These are phyloP conservation scores for Meganola albula DNA, from an alignment of 2,888 invertebrate genomes.

Conservation along the genomic window DNA sequence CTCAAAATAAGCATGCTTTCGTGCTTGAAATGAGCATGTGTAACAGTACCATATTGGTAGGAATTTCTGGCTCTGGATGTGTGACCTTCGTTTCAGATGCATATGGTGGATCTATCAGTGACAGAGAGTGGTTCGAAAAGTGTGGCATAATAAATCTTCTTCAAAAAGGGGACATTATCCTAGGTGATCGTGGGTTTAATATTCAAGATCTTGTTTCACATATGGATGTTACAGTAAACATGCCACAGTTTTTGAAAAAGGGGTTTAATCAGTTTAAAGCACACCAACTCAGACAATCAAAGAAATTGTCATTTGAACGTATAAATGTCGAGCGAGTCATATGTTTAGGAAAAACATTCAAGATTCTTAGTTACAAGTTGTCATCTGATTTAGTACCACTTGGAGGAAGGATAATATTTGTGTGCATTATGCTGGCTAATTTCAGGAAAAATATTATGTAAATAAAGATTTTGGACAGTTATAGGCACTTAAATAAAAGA, in stretches of 20 bases:
- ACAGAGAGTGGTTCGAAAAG: too few relatives aligned
- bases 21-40: conserved; percentile 1
- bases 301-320: conserved; percentile 7
- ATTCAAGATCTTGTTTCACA: conserved; percentile 8
- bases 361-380: conserved; percentile 9
- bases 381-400: conserved; percentile 2
- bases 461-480: background rate
- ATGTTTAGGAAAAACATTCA: conserved; percentile 2
- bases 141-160: too few relatives aligned
- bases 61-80: too few relatives aligned
- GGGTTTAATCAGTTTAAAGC: conserved; percentile 5
- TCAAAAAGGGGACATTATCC: conserved; percentile 7
- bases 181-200: conserved; percentile 10
- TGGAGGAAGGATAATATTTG: conserved; percentile 1
- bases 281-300: conserved; percentile 6
- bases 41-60: background rate
- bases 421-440: too few relatives aligned
- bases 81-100: too few relatives aligned
- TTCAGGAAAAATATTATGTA: too few relatives aligned
- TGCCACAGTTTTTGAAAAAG: conserved; percentile 8
- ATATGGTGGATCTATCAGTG: too few relatives aligned
- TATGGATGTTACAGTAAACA: conserved; percentile 8
- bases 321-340: too few relatives aligned
- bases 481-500: background rate
- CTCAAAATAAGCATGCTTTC: conserved; percentile 6